These are phyloP conservation scores for Nothobranchius furzeri DNA, from an alignment of 2,113 vertebrate species.

Conservation along the genomic window DNA sequence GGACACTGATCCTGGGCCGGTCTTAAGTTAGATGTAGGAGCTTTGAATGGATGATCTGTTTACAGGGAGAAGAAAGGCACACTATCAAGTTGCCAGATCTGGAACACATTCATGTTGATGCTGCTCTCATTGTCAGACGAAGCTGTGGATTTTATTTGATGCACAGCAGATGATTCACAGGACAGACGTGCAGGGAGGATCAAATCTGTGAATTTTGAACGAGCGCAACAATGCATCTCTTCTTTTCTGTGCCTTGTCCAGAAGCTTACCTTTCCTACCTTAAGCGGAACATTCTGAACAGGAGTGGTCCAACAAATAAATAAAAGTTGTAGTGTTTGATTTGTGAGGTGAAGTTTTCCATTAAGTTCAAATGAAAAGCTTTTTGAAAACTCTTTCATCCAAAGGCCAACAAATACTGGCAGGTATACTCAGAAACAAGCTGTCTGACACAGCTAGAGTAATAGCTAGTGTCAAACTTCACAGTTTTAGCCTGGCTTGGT, in stretches of 20 bases:
- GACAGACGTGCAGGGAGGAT: conserved; percentile 19
- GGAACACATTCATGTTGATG: conserved; percentile 73
- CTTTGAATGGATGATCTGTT: conserved; percentile 79
- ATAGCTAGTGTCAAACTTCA: conserved; percentile 45
- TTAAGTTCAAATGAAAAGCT: conserved; percentile 33
- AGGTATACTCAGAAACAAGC: too few species aligned
- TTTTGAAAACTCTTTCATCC: conserved; percentile 38
- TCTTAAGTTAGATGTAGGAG: conserved; percentile 69
- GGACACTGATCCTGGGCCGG: conserved; percentile 59
- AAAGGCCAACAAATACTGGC: conserved; percentile 16
- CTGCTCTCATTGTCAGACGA: conserved; percentile 66
- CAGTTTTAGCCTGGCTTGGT: conserved; percentile 13
- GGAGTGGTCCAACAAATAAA: conserved; percentile 50
- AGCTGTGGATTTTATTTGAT: conserved; percentile 65
- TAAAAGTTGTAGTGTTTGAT: conserved; percentile 24
- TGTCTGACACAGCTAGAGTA: conserved; percentile 15
- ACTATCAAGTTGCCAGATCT: conserved; percentile 74
- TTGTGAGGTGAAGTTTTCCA: conserved; percentile 40
- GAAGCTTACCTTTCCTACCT: conserved; percentile 24
- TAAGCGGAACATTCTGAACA: conserved; percentile 37
- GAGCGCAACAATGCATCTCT: conserved; percentile 10
- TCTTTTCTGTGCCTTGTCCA: not conserved
- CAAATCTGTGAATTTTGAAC: conserved; percentile 23
- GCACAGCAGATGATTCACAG: conserved; percentile 65
- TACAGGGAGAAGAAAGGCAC: conserved; percentile 70